Evolutionary conservation across 2,888 invertebrate genomes (phyloP).

Genomic region (Eilema griseolum): DNA sequence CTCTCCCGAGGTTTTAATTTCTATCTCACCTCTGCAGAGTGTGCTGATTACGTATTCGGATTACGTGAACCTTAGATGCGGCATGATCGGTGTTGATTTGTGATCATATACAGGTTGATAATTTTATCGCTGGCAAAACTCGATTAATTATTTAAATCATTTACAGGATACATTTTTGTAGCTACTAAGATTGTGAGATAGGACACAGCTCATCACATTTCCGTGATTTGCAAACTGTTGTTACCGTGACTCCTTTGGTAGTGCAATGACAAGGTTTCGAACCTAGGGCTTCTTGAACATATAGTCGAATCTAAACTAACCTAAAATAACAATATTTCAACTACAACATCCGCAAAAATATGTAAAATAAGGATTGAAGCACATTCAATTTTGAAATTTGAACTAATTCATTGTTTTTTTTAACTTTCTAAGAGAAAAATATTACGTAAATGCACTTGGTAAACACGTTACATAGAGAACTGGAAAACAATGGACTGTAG

Average conservation of each 20-base stretch:
- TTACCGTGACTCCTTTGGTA: not conserved
- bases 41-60: conserved; percentile 66
- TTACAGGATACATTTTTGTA: not conserved
- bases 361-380: not conserved
- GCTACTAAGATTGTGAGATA: no score
- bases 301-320: not conserved
- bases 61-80: conserved; percentile 44
- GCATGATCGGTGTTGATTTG: conserved; percentile 20
- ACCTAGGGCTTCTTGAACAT: not conserved
- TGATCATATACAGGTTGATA: not conserved
- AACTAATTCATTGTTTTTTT: no score
- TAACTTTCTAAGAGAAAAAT: conserved; percentile 2
- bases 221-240: no score
- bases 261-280: not conserved
- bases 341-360: not conserved
- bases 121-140: not conserved
- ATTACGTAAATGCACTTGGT: not conserved
- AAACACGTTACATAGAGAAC: conserved; percentile 11
- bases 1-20: conserved; percentile 82
- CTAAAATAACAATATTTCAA: no score
- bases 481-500: conserved; percentile 47
- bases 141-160: not conserved
- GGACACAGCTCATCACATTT: no score
- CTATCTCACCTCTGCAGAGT: conserved; percentile 75
- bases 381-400: not conserved